Percentiles rank a stretch among this genome's conserved stretches.
Conservation (phyloP, 2,888 invertebrate species). For the Gonocerus acuteangulatus region DNA sequence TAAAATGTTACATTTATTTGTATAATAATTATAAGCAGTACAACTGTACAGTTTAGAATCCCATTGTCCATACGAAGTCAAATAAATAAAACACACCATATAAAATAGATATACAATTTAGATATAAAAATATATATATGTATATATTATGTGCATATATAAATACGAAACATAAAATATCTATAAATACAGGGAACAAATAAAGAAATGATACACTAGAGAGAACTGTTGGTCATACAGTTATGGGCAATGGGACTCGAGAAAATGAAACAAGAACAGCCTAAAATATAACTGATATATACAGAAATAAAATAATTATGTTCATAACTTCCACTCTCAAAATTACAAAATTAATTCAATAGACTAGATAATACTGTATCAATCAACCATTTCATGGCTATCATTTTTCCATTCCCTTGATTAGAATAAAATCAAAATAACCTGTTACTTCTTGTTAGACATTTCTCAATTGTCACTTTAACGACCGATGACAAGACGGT, state of each 20-base stretch:
- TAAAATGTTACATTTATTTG: neutral
- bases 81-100: neutral
- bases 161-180: conserved; percentile 13
- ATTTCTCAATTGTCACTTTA: neutral
- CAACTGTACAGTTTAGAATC: conserved; percentile 18
- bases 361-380: conserved; percentile 37
- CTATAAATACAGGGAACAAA: conserved; percentile 1
- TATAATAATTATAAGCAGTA: conserved; percentile 22
- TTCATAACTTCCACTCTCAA: conserved; percentile 23
- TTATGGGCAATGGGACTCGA: conserved; percentile 4
- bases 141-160: conserved; percentile 6
- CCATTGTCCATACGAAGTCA: conserved; percentile 4
- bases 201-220: neutral
- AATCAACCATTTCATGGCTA: conserved; percentile 28
- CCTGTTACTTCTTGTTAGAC: conserved; percentile 1
- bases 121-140: neutral
- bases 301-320: conserved; percentile 17
- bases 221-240: neutral
- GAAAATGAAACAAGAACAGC: conserved; percentile 16
- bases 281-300: conserved; percentile 24
- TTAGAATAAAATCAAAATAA: conserved; percentile 4
- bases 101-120: conserved; percentile 13
- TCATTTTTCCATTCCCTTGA: conserved; percentile 9
- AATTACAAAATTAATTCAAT: conserved; percentile 28
- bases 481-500: neutral